Base-by-base conservation (phyloP, 2,797 vertebrate species). In the Chiropotes sagulatus region DNA sequence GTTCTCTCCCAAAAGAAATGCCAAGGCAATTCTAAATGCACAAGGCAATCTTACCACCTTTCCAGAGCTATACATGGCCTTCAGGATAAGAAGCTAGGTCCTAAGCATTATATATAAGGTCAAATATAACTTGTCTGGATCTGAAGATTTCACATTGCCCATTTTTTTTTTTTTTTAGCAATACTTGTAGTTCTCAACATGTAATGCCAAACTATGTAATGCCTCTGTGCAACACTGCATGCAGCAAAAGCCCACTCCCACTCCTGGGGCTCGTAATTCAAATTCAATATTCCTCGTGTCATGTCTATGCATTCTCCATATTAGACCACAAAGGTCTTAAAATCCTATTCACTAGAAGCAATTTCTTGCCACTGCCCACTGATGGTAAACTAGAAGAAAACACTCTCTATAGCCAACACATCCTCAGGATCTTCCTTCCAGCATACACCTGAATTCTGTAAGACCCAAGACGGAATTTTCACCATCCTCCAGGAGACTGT, bases 1-100 rank as follows among this genome's bases (percentile, higher is more conserved):
- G 9, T 88, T 86, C 72, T 94, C 92, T 96, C 58, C 72, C 64
- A 46, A 90, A 92, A 96, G 52, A 95, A 96, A 84, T 80, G 64
- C 76, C 73, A 75, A 41, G 87, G 64, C 28, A 72, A 88, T 79
- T 93, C 75, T 64, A 67, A 81, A 88, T 0, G 33, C 81, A 94
- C 72, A n/a, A 86, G 36, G 50, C 0, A 11, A 97, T 36, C 52
- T 84, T 82, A 88, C 10, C 24, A 93, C 72, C 64, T 83, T 97
- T 67, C 58, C 80, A 95, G 64, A 90, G 72, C 76, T 87, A 87
- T 19, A 41, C 2, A 22, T 5, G 46, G 36, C 61, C 15, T 94
- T 88, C 9, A 30, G 67, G 36, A 24, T 83, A 93, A 93, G 73
- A 73, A 61, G 78, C 17, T 89, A 88, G 44, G 44, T 36, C 73